A percentile compares a stretch with the other conserved stretches of the same genome.
Evolutionary conservation across 1,140 invertebrate genomes (phyloP).

Genomic region (Drosophila repleta): DNA sequence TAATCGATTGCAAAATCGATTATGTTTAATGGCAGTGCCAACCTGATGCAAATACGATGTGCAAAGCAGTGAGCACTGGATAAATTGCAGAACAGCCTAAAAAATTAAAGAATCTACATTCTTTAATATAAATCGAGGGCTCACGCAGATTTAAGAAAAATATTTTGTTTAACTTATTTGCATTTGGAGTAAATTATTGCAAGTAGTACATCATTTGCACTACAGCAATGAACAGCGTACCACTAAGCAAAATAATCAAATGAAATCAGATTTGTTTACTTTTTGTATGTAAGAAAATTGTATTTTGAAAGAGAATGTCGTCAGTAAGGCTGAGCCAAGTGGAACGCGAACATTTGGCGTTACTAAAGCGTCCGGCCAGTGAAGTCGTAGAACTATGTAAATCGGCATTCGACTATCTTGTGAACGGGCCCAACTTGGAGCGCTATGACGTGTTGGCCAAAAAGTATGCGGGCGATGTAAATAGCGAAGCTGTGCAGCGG

Average conservation of each 20-base stretch:
- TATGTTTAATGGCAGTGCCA: neutral
- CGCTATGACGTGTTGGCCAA: constrained; percentile 65
- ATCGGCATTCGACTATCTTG: constrained; percentile 75
- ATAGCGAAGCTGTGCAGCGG: constrained; percentile 39
- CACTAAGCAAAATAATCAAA: constrained; percentile 10
- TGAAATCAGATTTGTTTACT: constrained; percentile 40
- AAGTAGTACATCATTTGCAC: neutral
- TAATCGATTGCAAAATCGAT: constrained; percentile 22
- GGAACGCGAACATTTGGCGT: constrained; percentile 59
- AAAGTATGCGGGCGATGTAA: constrained; percentile 44
- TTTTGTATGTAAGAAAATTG: constrained; percentile 14
- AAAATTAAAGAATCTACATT: neutral
- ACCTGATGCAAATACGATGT: neutral
- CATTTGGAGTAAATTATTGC: neutral
- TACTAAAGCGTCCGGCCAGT: constrained; percentile 55
- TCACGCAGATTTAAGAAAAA: too few species aligned
- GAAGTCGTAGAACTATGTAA: constrained; percentile 76
- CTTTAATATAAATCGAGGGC: neutral
- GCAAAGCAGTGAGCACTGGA: neutral
- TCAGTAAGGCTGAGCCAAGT: constrained; percentile 57
- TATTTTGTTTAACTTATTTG: too few species aligned
- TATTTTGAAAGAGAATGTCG: constrained; percentile 29
- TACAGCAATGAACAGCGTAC: constrained; percentile 21
- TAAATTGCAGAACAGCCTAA: neutral
- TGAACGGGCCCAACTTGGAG: constrained; percentile 60